Conservation (phyloP, 2,113 vertebrate species). For the Clarias magur region DNA sequence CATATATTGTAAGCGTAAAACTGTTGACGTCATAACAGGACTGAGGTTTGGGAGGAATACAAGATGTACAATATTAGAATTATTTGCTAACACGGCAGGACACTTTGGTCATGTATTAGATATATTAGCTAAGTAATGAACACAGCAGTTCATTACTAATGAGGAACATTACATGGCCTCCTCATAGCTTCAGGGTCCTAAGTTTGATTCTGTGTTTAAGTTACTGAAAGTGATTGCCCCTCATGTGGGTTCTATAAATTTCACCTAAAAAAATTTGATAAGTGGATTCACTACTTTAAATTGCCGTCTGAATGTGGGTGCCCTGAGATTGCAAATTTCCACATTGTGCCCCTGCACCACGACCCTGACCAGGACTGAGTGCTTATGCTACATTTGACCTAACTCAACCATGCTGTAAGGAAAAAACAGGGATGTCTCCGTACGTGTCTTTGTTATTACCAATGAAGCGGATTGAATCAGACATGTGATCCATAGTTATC, state of each 20-base stretch:
- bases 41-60: not conserved
- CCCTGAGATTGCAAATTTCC: not conserved
- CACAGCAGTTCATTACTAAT: not conserved
- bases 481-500: not conserved
- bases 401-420: not conserved
- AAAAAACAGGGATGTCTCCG: not conserved
- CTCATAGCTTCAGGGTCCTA: not conserved
- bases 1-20: not conserved
- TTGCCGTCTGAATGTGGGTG: not conserved
- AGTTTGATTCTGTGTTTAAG: not conserved
- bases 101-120: not conserved
- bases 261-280: not conserved
- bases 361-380: not conserved
- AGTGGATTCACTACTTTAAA: not conserved
- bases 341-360: not conserved
- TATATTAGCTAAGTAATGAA: not conserved
- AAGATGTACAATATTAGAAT: not conserved
- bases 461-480: not conserved
- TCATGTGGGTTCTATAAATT: not conserved
- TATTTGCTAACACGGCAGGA: not conserved
- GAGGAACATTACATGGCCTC: not conserved
- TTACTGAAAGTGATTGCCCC: not conserved
- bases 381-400: not conserved
- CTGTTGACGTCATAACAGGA: not conserved
- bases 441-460: not conserved